Evolutionary conservation across 2,113 vertebrate species (phyloP), one percentile per base, ranked within the genome.

Genomic region (Callionymus lyra): DNA sequence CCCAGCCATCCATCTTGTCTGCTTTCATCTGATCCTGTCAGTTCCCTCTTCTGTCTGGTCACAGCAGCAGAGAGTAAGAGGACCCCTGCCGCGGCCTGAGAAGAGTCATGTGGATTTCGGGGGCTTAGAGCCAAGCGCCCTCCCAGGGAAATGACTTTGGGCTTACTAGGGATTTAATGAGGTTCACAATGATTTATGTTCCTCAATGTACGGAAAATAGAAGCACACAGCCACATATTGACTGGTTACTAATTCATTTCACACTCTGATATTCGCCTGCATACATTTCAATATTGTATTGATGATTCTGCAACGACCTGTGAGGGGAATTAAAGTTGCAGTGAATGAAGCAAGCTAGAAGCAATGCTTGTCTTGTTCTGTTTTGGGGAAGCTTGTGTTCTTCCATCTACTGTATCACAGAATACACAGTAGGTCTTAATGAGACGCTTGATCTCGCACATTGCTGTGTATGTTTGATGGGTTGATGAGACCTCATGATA

Each of bases 171-270:
- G 50, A 50, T 72, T 72, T 74, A 74, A 72, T 74, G 70, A 70
- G 60, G 63, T 60, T 69, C 56, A 47, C 63, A 50, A 56, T 78
- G 75, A 74, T 76, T 78, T 72, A 77, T 76, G 63, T 51, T 38
- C 45, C 71, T 37, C 34, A 54, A 66, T 76, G 47, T 47, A 68
- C 43, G 50, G 65, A 56, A 70, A 72, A 68, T 65, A 55, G 59
- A 71, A 68, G 64, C 53, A 60, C 49, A 51, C 47, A 49, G 17
- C 50, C 17, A 6, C 43, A 44, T 68, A 71, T 81, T 70, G 68
- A 56, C 56, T 76, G 63, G 59, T 74, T 69, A 56, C 61, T 63
- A 55, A 74, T 76, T 63, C 53, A 72, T 74, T 67, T 34, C 56
- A 53, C 47, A 44, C 47, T 58, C 49, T 65, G 65, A 67, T 68